Percentiles rank a stretch among this genome's conserved stretches.
These are phyloP conservation scores for Esox niger DNA, from an alignment of 2,113 vertebrate species.

Conservation along the genomic window DNA sequence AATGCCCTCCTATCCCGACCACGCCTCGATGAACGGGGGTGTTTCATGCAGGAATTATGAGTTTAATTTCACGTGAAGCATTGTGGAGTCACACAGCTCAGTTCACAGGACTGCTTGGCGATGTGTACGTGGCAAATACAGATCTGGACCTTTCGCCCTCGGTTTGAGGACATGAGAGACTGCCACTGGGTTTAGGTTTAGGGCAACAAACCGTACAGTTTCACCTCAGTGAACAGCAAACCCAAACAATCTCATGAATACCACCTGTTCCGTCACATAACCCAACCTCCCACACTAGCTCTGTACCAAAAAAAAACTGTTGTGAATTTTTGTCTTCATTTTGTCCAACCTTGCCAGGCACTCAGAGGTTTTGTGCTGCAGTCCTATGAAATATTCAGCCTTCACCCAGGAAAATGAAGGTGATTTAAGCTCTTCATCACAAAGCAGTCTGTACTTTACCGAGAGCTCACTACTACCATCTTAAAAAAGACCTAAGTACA, in stretches of 20 bases:
- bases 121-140: neutral
- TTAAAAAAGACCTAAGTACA: too few relatives aligned
- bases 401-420: neutral
- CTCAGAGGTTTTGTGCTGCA: neutral
- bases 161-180: neutral
- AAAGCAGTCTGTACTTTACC: slow-evolving; percentile 12
- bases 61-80: neutral
- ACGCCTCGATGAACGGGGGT: neutral
- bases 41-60: neutral
- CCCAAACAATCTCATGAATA: neutral
- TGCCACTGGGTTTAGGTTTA: too few relatives aligned
- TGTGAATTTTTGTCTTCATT: too few relatives aligned
- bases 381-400: neutral
- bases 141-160: neutral
- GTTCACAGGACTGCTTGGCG: neutral
- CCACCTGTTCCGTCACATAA: neutral
- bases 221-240: neutral
- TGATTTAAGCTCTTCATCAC: neutral
- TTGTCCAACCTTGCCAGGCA: neutral
- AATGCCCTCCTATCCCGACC: neutral
- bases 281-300: neutral
- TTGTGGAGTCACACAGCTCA: neutral
- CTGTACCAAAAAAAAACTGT: neutral
- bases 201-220: neutral
- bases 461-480: neutral